Evolutionary conservation across 23 tunicate species (phyloP), one percentile per base, ranked within the genome.

Genomic region (Corella eumyota): DNA sequence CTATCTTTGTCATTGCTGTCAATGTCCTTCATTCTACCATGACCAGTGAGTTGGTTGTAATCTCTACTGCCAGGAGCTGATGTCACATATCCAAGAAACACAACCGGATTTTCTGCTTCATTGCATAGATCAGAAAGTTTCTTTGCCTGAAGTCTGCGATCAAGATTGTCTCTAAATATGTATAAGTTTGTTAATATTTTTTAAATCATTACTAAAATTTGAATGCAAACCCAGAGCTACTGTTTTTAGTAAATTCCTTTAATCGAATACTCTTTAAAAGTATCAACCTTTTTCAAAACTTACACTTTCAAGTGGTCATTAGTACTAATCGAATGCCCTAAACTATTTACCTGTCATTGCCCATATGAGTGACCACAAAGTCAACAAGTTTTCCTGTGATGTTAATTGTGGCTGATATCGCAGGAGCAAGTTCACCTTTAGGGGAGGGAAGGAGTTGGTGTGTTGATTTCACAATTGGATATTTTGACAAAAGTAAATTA

Each of bases 291-390:
- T n/a, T n/a, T n/a, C n/a, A n/a, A n/a, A n/a, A n/a, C n/a, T n/a
- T n/a, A n/a, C n/a, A n/a, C n/a, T n/a, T n/a, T n/a, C n/a, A n/a
- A n/a, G n/a, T n/a, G n/a, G n/a, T n/a, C n/a, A n/a, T n/a, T n/a
- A n/a, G n/a, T n/a, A n/a, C n/a, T n/a, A n/a, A n/a, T n/a, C n/a
- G n/a, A 40, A 15, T 15, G 48, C 15, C 48, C 11, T n/a, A 23
- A 53, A n/a, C 59, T 20, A 26, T 25, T 32, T 46, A 69, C 85
- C 85, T 23, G 62, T 78, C 85, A 62, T 78, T 78, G 30, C 85
- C 85, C 85, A 78, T 78, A 29, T 78, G 85, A 3, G 85, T 68
- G 9, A 69, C 76, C 23, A 78, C 85, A 68, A 78, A 78, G 40
- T 69, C 76, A 32, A 78, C 85, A 45, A 62, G 45, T 24, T 29